Conservation (phyloP, 2,888 invertebrate genomes). For the Camptogramma bilineatum region DNA sequence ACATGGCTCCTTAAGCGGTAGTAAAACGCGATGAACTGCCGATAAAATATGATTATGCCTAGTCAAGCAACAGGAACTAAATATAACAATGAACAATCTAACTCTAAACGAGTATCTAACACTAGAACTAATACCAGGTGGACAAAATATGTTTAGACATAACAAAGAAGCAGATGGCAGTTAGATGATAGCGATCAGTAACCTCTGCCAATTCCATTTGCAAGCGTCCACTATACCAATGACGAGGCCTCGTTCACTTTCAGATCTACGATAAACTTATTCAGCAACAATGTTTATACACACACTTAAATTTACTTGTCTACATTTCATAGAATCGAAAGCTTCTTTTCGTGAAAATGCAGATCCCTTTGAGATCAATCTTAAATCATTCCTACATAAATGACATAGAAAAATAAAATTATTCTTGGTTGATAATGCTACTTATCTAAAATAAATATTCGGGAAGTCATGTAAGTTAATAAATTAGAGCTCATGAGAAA, state of each 20-base stretch:
- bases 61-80: constrained; percentile 22
- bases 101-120: constrained; percentile 4
- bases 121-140: constrained; percentile 24
- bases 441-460: background rate
- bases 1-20: constrained; percentile 39
- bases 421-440: background rate
- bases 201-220: constrained; percentile 37
- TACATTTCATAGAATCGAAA: background rate
- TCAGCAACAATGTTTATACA: background rate
- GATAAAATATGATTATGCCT: constrained; percentile 37
- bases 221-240: constrained; percentile 22
- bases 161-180: constrained; percentile 32
- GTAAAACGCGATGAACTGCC: constrained; percentile 33
- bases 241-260: constrained; percentile 17
- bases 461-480: background rate
- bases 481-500: background rate
- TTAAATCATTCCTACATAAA: background rate
- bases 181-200: constrained; percentile 29
- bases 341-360: background rate
- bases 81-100: background rate
- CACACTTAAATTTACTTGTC: background rate
- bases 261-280: constrained; percentile 5
- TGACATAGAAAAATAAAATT: background rate
- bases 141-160: constrained; percentile 19
- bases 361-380: background rate